These are phyloP conservation scores for Crenichthys baileyi DNA, from an alignment of 2,797 vertebrate species.

Conservation along the genomic window DNA sequence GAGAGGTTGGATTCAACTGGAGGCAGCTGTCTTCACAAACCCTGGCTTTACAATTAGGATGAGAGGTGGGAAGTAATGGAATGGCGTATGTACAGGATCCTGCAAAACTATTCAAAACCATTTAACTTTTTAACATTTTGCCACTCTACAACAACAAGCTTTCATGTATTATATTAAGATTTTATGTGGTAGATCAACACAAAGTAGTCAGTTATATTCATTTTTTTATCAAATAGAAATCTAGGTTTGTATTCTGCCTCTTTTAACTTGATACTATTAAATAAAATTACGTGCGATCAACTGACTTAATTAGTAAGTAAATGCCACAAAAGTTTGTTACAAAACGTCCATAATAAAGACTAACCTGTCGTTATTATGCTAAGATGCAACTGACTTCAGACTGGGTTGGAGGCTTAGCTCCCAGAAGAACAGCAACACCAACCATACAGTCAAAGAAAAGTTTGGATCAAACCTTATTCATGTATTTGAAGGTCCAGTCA, in stretches of 20 bases:
- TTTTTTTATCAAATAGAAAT: neutral
- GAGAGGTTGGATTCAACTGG: conserved; percentile 29
- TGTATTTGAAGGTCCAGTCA: neutral
- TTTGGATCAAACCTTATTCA: neutral
- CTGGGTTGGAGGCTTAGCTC: no score
- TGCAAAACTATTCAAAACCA: neutral
- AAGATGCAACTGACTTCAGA: no score
- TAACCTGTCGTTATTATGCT: neutral
- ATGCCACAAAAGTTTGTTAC: neutral
- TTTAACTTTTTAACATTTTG: neutral
- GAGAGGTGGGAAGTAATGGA: neutral
- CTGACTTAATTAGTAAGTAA: neutral
- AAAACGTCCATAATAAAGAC: neutral
- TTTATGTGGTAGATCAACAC: neutral
- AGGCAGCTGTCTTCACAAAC: conserved; percentile 11
- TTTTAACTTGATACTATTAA: neutral
- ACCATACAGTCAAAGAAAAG: neutral
- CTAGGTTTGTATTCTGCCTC: neutral
- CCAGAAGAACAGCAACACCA: no score
- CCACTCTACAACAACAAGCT: neutral
- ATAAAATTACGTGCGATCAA: neutral
- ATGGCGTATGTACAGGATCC: neutral
- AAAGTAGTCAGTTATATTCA: neutral
- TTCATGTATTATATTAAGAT: neutral
- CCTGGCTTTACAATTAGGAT: conserved; percentile 6